Percentiles rank a stretch among this genome's conserved stretches.
phyloP scores from a whole-genome alignment of 1,140 invertebrate genomes.

The Druon quercuslanigerum region DNA sequence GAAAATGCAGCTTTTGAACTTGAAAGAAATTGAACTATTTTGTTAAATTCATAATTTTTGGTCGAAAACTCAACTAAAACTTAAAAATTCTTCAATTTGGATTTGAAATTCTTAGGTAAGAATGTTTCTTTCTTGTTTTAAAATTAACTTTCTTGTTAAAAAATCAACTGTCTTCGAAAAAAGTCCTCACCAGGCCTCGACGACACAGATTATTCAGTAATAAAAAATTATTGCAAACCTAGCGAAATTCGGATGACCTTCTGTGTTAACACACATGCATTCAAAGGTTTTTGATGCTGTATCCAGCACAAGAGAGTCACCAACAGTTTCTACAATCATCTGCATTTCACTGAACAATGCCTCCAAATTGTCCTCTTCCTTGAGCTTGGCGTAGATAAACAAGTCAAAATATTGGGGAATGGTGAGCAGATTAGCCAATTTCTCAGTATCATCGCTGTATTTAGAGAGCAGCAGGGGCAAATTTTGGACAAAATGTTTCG shows the following conservation, averaged over 20 bases:
- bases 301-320: conserved; percentile 94
- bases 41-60: too few species aligned
- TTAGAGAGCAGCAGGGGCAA: conserved; percentile 94
- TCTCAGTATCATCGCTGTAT: conserved; percentile 96
- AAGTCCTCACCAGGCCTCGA: not conserved
- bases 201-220: not conserved
- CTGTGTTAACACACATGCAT: conserved; percentile 85
- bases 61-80: too few species aligned
- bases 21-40: too few species aligned
- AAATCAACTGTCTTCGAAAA: too few species aligned
- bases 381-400: conserved; percentile 94
- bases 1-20: too few species aligned
- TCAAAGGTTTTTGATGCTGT: conserved; percentile 95
- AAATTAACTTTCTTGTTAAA: too few species aligned
- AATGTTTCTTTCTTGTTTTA: too few species aligned
- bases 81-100: too few species aligned
- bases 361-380: conserved; percentile 90
- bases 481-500: conserved; percentile 96
- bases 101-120: too few species aligned
- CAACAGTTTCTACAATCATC: conserved; percentile 90
- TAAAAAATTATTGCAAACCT: conserved; percentile 75
- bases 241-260: conserved; percentile 91
- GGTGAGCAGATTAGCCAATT: conserved; percentile 94
- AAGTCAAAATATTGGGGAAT: conserved; percentile 98
- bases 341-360: conserved; percentile 88